Percentiles rank a stretch among this genome's conserved stretches.
These are phyloP conservation scores for Characodon lateralis DNA, from an alignment of 2,797 vertebrate species.

Conservation along the genomic window DNA sequence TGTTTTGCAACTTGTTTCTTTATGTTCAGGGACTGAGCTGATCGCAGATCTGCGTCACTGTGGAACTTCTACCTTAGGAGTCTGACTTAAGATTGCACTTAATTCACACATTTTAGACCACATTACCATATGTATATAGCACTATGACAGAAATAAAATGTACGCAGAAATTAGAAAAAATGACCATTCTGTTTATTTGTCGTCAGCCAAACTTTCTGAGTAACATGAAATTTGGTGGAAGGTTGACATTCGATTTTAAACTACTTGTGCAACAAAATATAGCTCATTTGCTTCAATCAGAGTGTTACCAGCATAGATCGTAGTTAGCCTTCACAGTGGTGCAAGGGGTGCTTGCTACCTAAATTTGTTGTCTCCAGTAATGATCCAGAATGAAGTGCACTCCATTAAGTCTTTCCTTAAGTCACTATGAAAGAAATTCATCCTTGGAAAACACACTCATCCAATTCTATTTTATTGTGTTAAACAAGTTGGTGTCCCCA, in stretches of 20 bases:
- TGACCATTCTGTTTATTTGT: constrained; percentile 14
- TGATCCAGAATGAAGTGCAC: no score
- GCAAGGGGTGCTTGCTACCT: no score
- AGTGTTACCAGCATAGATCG: not conserved
- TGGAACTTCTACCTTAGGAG: constrained; percentile 57
- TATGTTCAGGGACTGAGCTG: constrained; percentile 26
- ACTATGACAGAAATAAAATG: constrained; percentile 23
- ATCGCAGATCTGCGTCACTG: constrained; percentile 57
- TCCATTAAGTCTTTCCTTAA: no score
- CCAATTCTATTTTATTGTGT: no score
- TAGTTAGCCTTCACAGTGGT: no score
- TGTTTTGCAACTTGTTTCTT: not conserved
- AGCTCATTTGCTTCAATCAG: constrained; percentile 41
- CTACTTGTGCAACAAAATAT: constrained; percentile 27
- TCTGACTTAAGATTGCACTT: constrained; percentile 43
- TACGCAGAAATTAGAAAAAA: not conserved
- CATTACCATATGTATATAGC: constrained; percentile 22
- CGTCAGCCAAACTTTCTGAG: constrained; percentile 35
- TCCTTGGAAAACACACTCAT: no score
- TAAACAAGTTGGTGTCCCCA: no score
- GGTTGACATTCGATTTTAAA: constrained; percentile 47
- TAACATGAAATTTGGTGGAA: constrained; percentile 35
- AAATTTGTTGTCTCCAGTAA: no score
- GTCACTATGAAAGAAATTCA: no score
- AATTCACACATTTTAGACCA: constrained; percentile 46